phyloP scores from a whole-genome alignment of 2,888 invertebrate genomes.

The Napeogenes sylphis region DNA sequence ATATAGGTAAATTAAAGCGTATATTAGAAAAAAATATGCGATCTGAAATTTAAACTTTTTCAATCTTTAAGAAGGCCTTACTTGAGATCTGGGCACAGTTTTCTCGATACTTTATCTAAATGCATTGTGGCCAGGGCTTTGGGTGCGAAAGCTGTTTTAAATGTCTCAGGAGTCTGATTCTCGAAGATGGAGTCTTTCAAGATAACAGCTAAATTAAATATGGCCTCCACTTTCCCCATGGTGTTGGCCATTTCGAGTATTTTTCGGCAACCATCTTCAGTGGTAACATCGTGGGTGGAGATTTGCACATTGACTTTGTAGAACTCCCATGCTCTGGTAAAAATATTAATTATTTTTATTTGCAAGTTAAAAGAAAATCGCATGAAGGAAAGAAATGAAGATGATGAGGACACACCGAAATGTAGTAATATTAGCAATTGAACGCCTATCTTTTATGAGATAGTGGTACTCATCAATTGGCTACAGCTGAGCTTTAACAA shows the following conservation, averaged over 20 bases:
- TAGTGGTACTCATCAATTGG: too few species aligned
- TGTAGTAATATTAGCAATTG: too few species aligned
- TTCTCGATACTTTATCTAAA: conserved; percentile 80
- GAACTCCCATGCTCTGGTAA: conserved; percentile 80
- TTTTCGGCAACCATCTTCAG: conserved; percentile 81
- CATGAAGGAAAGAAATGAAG: too few species aligned
- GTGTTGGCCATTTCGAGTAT: conserved; percentile 81
- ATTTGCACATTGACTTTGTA: conserved; percentile 84
- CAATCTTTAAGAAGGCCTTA: conserved; percentile 34
- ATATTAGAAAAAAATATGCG: too few species aligned
- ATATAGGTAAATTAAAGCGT: too few species aligned
- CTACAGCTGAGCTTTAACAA: background rate
- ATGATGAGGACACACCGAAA: too few species aligned
- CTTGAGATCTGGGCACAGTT: conserved; percentile 60
- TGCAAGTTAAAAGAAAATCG: too few species aligned
- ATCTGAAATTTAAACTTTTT: too few species aligned
- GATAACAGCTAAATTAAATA: conserved; percentile 93
- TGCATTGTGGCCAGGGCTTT: conserved; percentile 89
- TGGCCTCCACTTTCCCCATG: conserved; percentile 85
- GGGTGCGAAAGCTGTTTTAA: conserved; percentile 82
- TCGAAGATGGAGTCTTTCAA: conserved; percentile 86
- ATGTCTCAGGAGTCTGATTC: conserved; percentile 85
- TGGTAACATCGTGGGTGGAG: conserved; percentile 84
- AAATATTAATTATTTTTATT: conserved; percentile 6
- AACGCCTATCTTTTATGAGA: too few species aligned